A percentile compares a stretch with the other conserved stretches of the same genome.
Conservation (phyloP, 1,140 invertebrate genomes). For the Brachionus angularis region DNA sequence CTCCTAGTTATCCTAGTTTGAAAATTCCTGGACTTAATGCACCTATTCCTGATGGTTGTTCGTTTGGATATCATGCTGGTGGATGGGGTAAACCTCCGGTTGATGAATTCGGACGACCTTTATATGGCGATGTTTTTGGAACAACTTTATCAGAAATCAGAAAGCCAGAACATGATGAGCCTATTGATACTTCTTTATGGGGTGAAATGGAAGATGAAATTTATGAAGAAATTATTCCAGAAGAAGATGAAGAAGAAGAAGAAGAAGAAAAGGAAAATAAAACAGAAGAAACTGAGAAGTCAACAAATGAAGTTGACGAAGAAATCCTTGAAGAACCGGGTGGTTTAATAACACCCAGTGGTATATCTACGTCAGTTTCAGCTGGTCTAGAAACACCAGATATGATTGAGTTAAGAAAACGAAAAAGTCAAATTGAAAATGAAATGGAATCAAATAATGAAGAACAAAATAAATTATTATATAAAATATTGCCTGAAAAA, state of each 20-base stretch:
- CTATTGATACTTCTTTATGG: constrained; percentile 69
- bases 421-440: constrained; percentile 76
- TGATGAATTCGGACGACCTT: constrained; percentile 90
- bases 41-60: constrained; percentile 68
- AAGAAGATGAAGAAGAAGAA: constrained; percentile 52
- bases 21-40: constrained; percentile 80
- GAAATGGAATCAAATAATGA: constrained; percentile 72
- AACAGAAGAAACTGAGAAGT: constrained; percentile 11
- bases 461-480: constrained; percentile 66
- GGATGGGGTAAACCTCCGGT: constrained; percentile 99
- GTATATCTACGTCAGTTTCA: constrained; percentile 67
- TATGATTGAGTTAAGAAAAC: constrained; percentile 93
- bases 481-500: constrained; percentile 89
- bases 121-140: constrained; percentile 99
- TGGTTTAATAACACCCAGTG: constrained; percentile 82
- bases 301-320: neutral
- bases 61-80: constrained; percentile 92
- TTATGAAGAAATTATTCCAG: constrained; percentile 61
- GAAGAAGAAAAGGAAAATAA: constrained; percentile 51
- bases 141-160: constrained; percentile 49
- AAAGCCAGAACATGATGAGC: constrained; percentile 69
- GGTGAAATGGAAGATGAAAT: constrained; percentile 93
- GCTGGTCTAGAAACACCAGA: constrained; percentile 95
- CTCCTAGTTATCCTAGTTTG: constrained; percentile 95
- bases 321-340: constrained; percentile 30